phyloP scores from a whole-genome alignment of 2,797 vertebrate species.

The Adrianichthys oophorus region DNA sequence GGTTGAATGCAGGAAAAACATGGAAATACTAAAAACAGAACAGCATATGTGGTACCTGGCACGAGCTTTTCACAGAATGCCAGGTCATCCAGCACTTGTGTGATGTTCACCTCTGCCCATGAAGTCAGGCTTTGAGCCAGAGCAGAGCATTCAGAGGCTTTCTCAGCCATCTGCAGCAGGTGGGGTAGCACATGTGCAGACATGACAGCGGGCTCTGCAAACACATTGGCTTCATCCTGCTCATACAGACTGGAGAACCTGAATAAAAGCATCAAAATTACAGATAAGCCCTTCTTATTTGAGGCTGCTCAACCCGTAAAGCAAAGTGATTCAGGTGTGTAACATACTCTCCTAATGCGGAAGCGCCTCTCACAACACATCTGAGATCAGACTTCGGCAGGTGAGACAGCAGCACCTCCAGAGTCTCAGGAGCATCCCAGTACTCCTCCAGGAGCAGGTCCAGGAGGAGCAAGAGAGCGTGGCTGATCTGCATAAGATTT shows the following conservation, averaged over 20 bases:
- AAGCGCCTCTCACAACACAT: constrained; percentile 63
- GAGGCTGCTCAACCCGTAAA: background rate
- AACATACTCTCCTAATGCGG: constrained; percentile 70
- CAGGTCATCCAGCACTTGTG: constrained; percentile 62
- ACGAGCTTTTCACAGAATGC: constrained; percentile 64
- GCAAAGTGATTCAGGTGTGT: constrained; percentile 1
- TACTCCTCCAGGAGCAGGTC: constrained; percentile 76
- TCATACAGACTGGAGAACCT: constrained; percentile 84
- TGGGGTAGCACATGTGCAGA: constrained; percentile 75
- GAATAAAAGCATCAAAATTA: constrained; percentile 15
- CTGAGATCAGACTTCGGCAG: constrained; percentile 77
- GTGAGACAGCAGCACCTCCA: constrained; percentile 76
- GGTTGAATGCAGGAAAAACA: background rate
- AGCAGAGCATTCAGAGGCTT: constrained; percentile 45
- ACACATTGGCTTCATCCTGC: constrained; percentile 87
- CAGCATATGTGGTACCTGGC: constrained; percentile 69
- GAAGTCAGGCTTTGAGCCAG: constrained; percentile 48
- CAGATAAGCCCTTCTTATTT: background rate
- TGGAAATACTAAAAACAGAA: background rate
- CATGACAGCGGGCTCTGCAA: constrained; percentile 82
- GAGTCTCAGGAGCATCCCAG: constrained; percentile 65
- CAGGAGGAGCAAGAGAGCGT: constrained; percentile 77
- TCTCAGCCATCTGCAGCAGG: constrained; percentile 77
- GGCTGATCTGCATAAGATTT: constrained; percentile 77
- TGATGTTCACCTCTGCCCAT: constrained; percentile 71